Percentiles rank a stretch among this genome's conserved stretches.
These are phyloP conservation scores for Malacosoma neustria DNA, from an alignment of 2,888 invertebrate species.

Conservation along the genomic window DNA sequence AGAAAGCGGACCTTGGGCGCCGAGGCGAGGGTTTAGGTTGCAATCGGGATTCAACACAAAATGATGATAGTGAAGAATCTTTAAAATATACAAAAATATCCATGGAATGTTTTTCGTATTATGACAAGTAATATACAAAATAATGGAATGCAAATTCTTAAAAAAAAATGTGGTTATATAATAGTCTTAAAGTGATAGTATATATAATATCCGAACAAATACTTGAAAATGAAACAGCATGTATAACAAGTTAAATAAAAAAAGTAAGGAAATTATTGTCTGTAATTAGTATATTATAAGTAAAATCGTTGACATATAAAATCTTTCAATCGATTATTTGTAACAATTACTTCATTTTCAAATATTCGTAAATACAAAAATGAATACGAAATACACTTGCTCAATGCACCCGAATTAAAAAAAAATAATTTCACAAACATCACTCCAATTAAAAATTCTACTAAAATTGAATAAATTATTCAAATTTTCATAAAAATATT, in stretches of 20 bases:
- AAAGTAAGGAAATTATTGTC: no score
- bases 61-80: no score
- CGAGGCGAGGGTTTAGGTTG: no score
- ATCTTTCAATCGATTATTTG: no score
- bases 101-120: neutral
- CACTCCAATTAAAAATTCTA: conserved; percentile 53
- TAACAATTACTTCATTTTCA: no score
- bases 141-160: conserved; percentile 17
- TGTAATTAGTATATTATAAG: no score
- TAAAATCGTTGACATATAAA: no score
- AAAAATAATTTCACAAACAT: conserved; percentile 44
- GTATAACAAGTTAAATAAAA: no score
- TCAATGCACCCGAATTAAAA: conserved; percentile 55
- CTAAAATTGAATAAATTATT: conserved; percentile 62
- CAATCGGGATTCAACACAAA: no score
- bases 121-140: neutral
- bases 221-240: neutral
- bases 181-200: conserved; percentile 22
- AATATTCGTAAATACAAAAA: conserved; percentile 18
- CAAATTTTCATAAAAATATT: conserved; percentile 39
- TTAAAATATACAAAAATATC: no score
- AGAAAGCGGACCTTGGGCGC: no score
- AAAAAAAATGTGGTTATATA: conserved; percentile 23
- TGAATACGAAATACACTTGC: conserved; percentile 20
- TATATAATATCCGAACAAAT: neutral